These are phyloP conservation scores for Himalopsyche kuldschensis DNA, from an alignment of 2,888 invertebrate genomes.

Conservation along the genomic window DNA sequence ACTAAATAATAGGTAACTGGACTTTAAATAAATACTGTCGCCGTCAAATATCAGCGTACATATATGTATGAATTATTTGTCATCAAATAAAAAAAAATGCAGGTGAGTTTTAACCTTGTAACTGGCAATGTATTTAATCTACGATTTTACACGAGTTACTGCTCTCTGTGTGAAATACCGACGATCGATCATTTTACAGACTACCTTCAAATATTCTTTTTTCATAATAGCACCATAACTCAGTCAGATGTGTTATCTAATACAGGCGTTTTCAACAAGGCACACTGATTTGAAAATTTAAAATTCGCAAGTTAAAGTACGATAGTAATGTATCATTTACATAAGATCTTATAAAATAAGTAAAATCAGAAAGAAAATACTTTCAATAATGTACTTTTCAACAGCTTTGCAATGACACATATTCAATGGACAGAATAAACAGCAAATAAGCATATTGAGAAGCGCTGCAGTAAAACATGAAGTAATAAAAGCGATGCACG, in stretches of 20 bases:
- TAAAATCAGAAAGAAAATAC: too few relatives aligned
- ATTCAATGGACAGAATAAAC: too few relatives aligned
- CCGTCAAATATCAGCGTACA: too few relatives aligned
- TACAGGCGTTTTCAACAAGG: background rate
- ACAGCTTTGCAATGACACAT: too few relatives aligned
- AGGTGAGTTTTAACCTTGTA: too few relatives aligned
- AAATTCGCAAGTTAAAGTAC: background rate
- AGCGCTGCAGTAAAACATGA: background rate
- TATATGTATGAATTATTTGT: too few relatives aligned
- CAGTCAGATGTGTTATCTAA: background rate
- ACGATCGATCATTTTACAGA: background rate
- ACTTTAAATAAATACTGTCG: too few relatives aligned
- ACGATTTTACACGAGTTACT: background rate
- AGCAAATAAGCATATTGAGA: background rate
- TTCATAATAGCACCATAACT: background rate
- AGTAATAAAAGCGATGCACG: background rate
- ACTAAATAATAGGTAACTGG: too few relatives aligned
- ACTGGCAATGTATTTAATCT: background rate
- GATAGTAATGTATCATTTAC: too few relatives aligned
- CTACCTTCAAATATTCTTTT: background rate
- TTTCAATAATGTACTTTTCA: too few relatives aligned
- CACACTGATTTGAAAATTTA: background rate
- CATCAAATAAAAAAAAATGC: too few relatives aligned
- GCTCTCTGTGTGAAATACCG: background rate
- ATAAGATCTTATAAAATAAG: too few relatives aligned